Evolutionary conservation across 1,140 invertebrate genomes (phyloP).

Genomic region (Euwallacea similis): DNA sequence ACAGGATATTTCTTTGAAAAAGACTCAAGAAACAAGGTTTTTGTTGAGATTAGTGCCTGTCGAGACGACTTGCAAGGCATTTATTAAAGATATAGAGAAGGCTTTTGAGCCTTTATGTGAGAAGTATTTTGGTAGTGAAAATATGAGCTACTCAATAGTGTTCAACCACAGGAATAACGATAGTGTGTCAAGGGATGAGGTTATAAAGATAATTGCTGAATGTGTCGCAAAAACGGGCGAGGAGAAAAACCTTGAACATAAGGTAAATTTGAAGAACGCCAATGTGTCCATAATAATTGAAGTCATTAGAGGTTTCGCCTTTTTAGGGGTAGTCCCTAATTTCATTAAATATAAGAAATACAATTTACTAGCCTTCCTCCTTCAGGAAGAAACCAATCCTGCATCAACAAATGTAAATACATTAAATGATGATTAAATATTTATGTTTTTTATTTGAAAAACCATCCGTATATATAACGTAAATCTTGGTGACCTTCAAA

Average conservation of each 20-base stretch:
- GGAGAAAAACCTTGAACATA: constrained; percentile 64
- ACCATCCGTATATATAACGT: constrained; percentile 15
- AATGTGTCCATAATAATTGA: constrained; percentile 77
- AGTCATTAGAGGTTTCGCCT: constrained; percentile 69
- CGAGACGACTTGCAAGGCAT: constrained; percentile 77
- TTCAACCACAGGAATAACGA: constrained; percentile 83
- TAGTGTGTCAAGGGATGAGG: constrained; percentile 66
- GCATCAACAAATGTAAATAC: not conserved
- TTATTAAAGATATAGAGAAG: constrained; percentile 69
- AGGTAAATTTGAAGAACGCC: constrained; percentile 75
- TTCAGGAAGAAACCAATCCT: not conserved
- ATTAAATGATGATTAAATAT: constrained; percentile 1
- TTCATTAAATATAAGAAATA: constrained; percentile 71
- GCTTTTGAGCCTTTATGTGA: constrained; percentile 70
- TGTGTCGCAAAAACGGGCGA: constrained; percentile 61
- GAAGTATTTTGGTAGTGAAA: constrained; percentile 71
- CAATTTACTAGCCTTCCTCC: constrained; percentile 60
- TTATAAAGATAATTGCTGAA: constrained; percentile 72
- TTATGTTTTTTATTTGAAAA: constrained; percentile 10
- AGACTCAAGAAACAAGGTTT: constrained; percentile 70
- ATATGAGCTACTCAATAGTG: constrained; percentile 74
- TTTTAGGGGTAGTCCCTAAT: constrained; percentile 67
- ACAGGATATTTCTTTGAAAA: constrained; percentile 68
- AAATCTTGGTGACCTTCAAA: constrained; percentile 24
- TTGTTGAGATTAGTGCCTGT: constrained; percentile 80